Evolutionary conservation across 2,888 invertebrate genomes (phyloP).

Genomic region (Meloe dianella): DNA sequence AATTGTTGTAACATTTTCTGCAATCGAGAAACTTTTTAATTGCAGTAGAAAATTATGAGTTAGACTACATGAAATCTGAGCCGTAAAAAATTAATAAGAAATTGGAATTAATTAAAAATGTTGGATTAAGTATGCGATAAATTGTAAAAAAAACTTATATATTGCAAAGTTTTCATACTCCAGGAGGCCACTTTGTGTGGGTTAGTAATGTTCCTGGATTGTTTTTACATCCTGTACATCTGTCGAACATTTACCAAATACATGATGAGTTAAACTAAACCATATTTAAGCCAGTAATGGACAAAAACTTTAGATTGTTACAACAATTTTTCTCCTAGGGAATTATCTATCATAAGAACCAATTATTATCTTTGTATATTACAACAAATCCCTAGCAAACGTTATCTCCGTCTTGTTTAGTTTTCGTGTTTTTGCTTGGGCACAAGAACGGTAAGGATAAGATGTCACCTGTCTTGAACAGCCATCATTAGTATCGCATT

Average conservation of each 20-base stretch:
- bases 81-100: background rate
- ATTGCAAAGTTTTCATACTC: background rate
- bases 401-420: constrained; percentile 27
- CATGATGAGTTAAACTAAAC: background rate
- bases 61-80: too few species aligned
- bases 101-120: background rate
- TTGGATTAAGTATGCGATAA: background rate
- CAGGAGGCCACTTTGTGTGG: background rate
- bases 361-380: background rate
- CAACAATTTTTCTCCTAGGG: too few species aligned
- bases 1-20: too few species aligned
- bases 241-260: constrained; percentile 1
- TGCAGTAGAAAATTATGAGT: too few species aligned
- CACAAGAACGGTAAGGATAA: constrained; percentile 31
- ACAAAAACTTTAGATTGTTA: too few species aligned
- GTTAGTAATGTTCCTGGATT: background rate
- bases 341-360: background rate
- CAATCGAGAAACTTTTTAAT: too few species aligned
- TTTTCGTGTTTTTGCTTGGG: constrained; percentile 38
- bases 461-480: constrained; percentile 42
- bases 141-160: background rate
- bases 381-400: constrained; percentile 6
- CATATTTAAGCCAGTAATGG: background rate
- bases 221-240: constrained; percentile 3
- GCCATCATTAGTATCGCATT: constrained; percentile 42